Evolutionary conservation across 2,113 vertebrate genomes (phyloP).

Genomic region (Gasterosteus aculeatus): DNA sequence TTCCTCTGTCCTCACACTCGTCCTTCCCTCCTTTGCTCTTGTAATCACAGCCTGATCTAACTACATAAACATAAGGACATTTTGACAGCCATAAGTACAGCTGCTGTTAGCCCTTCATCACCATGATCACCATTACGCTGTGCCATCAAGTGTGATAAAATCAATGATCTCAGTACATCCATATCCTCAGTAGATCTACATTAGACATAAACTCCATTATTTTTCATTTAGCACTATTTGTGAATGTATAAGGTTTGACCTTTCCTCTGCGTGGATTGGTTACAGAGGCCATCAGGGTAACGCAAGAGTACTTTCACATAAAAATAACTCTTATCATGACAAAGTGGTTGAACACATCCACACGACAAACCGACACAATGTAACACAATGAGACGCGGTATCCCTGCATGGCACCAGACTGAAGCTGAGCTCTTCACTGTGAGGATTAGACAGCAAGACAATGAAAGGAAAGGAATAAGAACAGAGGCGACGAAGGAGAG

Average conservation of each 20-base stretch:
- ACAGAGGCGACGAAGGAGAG: neutral
- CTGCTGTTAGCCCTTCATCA: constrained; percentile 16
- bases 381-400: neutral
- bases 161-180: neutral
- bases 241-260: neutral
- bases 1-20: neutral
- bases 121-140: constrained; percentile 26
- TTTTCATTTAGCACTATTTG: too few relatives aligned
- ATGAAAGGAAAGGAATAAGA: constrained; percentile 8
- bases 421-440: neutral
- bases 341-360: neutral
- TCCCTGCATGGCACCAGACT: neutral
- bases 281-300: neutral
- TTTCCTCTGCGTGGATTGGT: neutral
- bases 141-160: neutral
- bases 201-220: neutral
- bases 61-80: constrained; percentile 72
- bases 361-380: neutral
- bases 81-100: constrained; percentile 61
- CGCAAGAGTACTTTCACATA: neutral
- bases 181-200: neutral
- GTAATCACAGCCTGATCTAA: constrained; percentile 53
- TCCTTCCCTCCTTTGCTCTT: constrained; percentile 26
- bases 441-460: neutral
- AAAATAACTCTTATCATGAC: neutral